phyloP scores from a whole-genome alignment of 2,797 vertebrate genomes.

The Cyclura pinguis region DNA sequence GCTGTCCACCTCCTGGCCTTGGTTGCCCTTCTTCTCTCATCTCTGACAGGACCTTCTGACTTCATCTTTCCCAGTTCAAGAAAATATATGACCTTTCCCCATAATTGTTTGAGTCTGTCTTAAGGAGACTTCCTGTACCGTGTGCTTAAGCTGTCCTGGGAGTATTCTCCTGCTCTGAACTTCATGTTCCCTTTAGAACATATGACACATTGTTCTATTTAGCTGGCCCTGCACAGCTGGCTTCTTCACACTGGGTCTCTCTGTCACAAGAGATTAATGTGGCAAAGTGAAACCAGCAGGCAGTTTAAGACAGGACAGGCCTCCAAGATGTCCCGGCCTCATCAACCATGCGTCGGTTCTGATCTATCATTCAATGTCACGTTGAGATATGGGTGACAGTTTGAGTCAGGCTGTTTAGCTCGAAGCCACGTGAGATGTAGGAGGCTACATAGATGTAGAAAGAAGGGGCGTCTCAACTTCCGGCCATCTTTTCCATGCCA shows the following conservation, averaged over 20 bases:
- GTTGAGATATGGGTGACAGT: slow-evolving; percentile 27
- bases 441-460: slow-evolving; percentile 59
- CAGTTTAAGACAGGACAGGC: slow-evolving; percentile 17
- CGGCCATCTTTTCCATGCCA: neutral
- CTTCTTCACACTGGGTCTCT: slow-evolving; percentile 49
- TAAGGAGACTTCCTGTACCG: neutral
- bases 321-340: slow-evolving; percentile 60
- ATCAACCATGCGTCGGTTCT: slow-evolving; percentile 62
- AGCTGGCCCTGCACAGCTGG: slow-evolving; percentile 53
- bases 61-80: neutral
- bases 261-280: slow-evolving; percentile 69
- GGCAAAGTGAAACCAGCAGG: slow-evolving; percentile 15
- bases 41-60: too few species aligned
- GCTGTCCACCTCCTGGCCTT: neutral
- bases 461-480: slow-evolving; percentile 6
- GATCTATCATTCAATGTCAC: slow-evolving; percentile 67
- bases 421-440: slow-evolving; percentile 55
- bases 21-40: neutral
- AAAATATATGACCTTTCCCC: slow-evolving; percentile 17
- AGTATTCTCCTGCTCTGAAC: slow-evolving; percentile 4
- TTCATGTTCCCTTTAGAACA: slow-evolving; percentile 16
- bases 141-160: neutral
- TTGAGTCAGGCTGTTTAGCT: slow-evolving; percentile 57
- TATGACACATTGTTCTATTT: slow-evolving; percentile 54
- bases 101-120: slow-evolving; percentile 9